These are phyloP conservation scores for Gisinianus flammeolus DNA, from an alignment of 2,888 invertebrate species.

Conservation along the genomic window DNA sequence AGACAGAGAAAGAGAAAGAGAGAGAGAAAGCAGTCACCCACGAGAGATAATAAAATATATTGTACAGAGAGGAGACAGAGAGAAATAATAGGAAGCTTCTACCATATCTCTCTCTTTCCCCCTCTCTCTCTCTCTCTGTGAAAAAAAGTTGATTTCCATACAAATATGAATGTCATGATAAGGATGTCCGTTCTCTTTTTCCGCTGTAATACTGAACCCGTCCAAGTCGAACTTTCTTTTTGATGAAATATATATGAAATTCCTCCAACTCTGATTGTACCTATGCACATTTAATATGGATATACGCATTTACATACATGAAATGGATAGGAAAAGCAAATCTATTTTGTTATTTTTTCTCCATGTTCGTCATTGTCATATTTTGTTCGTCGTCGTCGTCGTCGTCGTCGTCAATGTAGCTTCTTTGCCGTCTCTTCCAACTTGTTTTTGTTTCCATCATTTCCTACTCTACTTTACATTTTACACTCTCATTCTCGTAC, in stretches of 20 bases:
- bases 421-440: background rate
- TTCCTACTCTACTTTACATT: slow-evolving; percentile 11
- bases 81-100: slow-evolving; percentile 5
- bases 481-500: no score
- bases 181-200: slow-evolving; percentile 36
- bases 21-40: background rate
- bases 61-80: background rate
- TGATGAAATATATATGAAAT: background rate
- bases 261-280: background rate
- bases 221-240: background rate
- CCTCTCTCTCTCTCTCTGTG: slow-evolving; percentile 16
- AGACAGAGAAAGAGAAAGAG: background rate
- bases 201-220: background rate
- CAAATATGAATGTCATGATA: slow-evolving; percentile 33
- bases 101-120: slow-evolving; percentile 15
- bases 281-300: background rate
- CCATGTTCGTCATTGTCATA: slow-evolving; percentile 15
- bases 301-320: background rate
- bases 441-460: slow-evolving; percentile 16
- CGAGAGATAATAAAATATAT: no score
- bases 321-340: background rate
- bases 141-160: background rate
- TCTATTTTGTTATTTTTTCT: slow-evolving; percentile 6
- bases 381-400: background rate
- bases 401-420: background rate